A percentile compares a stretch with the other conserved stretches of the same genome.
phyloP scores from a whole-genome alignment of 2,113 vertebrate genomes.

The Xenopus laevis region DNA sequence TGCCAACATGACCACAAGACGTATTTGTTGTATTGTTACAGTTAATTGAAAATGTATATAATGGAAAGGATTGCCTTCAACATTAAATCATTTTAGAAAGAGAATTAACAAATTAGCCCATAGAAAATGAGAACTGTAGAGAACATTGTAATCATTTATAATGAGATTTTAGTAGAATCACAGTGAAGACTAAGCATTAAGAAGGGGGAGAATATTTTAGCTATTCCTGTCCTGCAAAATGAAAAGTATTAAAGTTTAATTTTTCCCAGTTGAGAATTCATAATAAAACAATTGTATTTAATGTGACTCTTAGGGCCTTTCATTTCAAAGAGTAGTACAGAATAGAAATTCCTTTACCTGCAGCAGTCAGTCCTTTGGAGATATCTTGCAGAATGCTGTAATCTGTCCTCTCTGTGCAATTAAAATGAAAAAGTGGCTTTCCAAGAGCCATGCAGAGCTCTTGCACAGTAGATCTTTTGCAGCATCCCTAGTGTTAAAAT shows the following conservation, averaged over 20 bases:
- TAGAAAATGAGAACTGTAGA: background rate
- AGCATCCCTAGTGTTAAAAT: slow-evolving; percentile 16
- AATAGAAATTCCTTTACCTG: slow-evolving; percentile 18
- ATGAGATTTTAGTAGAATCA: slow-evolving; percentile 4
- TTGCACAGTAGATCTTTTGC: slow-evolving; percentile 29
- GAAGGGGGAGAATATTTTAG: slow-evolving; percentile 4
- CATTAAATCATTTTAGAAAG: slow-evolving; percentile 25
- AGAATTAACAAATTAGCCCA: slow-evolving; percentile 14
- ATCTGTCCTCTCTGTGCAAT: slow-evolving; percentile 21
- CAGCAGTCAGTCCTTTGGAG: slow-evolving; percentile 34
- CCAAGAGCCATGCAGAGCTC: slow-evolving; percentile 31
- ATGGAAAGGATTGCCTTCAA: slow-evolving; percentile 10
- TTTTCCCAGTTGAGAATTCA: background rate
- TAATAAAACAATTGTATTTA: slow-evolving; percentile 6
- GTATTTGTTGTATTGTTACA: slow-evolving; percentile 25
- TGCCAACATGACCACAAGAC: slow-evolving; percentile 38
- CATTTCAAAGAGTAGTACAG: background rate
- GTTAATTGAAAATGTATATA: slow-evolving; percentile 41
- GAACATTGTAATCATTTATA: slow-evolving; percentile 17
- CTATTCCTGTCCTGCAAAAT: slow-evolving; percentile 9
- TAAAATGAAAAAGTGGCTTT: slow-evolving; percentile 35
- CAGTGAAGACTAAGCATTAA: slow-evolving; percentile 14
- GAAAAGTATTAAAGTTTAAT: slow-evolving; percentile 5
- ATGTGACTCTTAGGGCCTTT: background rate
- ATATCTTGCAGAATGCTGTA: slow-evolving; percentile 35